These are phyloP conservation scores for Conistra vaccinii DNA, from an alignment of 2,888 invertebrate genomes.

Conservation along the genomic window DNA sequence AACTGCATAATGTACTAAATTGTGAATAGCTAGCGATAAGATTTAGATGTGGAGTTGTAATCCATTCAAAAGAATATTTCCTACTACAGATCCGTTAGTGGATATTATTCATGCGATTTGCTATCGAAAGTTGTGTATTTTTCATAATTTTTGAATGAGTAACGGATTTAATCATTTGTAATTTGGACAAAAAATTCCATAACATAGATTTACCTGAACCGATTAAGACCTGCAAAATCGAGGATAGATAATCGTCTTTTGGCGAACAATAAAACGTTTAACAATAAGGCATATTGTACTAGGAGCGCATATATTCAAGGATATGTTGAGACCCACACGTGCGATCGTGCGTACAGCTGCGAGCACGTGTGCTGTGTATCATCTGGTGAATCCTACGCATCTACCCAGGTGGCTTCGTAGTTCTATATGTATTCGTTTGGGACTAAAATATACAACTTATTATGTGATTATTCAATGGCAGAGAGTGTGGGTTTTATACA, in stretches of 20 bases:
- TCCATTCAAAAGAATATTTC: slow-evolving; percentile 32
- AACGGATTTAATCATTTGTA: slow-evolving; percentile 7
- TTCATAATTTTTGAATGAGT: slow-evolving; percentile 14
- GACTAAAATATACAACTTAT: slow-evolving; percentile 47
- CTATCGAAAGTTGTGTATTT: slow-evolving; percentile 16
- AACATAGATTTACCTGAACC: slow-evolving; percentile 7
- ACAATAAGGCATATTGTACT: slow-evolving; percentile 69
- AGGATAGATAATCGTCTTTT: slow-evolving; percentile 35
- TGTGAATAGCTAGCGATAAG: slow-evolving; percentile 31
- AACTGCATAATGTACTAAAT: slow-evolving; percentile 39
- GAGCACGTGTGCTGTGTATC: slow-evolving; percentile 79
- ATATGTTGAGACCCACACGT: slow-evolving; percentile 78
- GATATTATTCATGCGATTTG: slow-evolving; percentile 20
- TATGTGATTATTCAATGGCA: slow-evolving; percentile 40
- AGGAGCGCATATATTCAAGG: slow-evolving; percentile 73
- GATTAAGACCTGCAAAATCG: slow-evolving; percentile 26
- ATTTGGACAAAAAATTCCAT: background rate
- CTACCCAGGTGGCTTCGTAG: slow-evolving; percentile 72
- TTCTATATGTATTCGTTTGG: slow-evolving; percentile 46
- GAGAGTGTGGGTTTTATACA: background rate
- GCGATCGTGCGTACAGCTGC: slow-evolving; percentile 81
- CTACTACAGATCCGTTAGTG: slow-evolving; percentile 6
- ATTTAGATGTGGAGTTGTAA: slow-evolving; percentile 39
- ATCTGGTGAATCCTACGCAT: slow-evolving; percentile 71
- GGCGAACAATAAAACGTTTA: slow-evolving; percentile 58